These are phyloP conservation scores for Caradrina kadenii DNA, from an alignment of 2,888 invertebrate species.

Conservation along the genomic window DNA sequence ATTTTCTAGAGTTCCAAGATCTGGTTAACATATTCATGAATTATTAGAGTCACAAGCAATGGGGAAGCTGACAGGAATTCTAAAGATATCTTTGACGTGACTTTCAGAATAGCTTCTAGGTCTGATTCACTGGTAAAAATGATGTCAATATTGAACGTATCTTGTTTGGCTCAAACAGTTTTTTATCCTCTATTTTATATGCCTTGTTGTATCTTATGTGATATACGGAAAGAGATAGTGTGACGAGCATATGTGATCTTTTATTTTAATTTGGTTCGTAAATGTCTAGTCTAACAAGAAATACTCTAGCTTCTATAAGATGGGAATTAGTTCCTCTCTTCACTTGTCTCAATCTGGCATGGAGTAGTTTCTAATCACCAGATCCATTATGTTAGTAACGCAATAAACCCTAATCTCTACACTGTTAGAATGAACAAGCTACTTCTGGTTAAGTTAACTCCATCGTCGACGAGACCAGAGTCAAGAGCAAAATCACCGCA, in stretches of 20 bases:
- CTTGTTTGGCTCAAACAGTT: conserved; percentile 9
- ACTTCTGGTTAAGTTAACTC: too few relatives aligned
- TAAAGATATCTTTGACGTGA: conserved; percentile 24
- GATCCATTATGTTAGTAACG: too few relatives aligned
- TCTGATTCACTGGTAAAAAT: conserved; percentile 34
- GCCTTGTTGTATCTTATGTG: background rate
- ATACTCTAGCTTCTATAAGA: background rate
- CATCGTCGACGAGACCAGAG: too few relatives aligned
- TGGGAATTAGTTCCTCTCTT: background rate
- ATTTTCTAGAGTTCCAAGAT: conserved; percentile 38
- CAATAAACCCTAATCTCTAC: too few relatives aligned
- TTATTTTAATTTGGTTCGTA: background rate
- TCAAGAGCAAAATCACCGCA: too few relatives aligned
- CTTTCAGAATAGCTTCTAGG: conserved; percentile 20
- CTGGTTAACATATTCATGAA: conserved; percentile 61
- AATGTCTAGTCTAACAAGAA: background rate
- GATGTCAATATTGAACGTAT: conserved; percentile 11
- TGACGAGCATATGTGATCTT: conserved; percentile 1
- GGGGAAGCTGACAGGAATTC: conserved; percentile 33
- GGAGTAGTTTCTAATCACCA: too few relatives aligned
- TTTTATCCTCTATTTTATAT: conserved; percentile 2
- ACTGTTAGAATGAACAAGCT: too few relatives aligned
- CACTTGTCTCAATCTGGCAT: too few relatives aligned
- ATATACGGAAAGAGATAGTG: background rate
- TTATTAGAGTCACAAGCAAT: conserved; percentile 28